These are phyloP conservation scores for Kryphioiulus occultus DNA, from an alignment of 2,888 invertebrate genomes.

Conservation along the genomic window DNA sequence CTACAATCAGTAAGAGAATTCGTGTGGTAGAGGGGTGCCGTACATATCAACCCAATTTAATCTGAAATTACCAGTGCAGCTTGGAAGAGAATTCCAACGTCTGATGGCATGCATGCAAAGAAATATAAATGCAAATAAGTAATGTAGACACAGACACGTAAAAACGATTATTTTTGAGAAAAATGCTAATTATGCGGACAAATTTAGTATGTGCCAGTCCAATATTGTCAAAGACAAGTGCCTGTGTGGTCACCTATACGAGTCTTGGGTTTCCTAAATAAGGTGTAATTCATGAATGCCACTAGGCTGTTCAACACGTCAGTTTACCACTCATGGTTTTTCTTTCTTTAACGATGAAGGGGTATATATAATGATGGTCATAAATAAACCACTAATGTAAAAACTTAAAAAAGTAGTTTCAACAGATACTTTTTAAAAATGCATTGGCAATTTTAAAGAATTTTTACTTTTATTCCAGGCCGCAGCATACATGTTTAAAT, in stretches of 20 bases:
- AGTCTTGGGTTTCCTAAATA: not conserved
- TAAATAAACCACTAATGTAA: not conserved
- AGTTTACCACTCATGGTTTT: not conserved
- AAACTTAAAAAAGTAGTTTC: not conserved
- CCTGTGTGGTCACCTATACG: not conserved
- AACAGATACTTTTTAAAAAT: not conserved
- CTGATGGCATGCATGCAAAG: too few relatives aligned
- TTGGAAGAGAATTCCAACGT: too few relatives aligned
- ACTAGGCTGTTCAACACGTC: not conserved
- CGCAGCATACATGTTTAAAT: slow-evolving; percentile 46
- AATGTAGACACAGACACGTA: too few relatives aligned
- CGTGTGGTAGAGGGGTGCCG: too few relatives aligned
- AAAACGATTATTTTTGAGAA: too few relatives aligned
- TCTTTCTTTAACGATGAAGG: not conserved
- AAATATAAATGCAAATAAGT: too few relatives aligned
- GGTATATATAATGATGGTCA: not conserved
- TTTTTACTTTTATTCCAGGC: slow-evolving; percentile 14
- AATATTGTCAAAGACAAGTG: not conserved
- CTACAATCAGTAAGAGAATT: too few relatives aligned
- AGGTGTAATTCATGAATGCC: not conserved
- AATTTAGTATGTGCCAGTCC: too few relatives aligned
- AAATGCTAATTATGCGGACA: too few relatives aligned
- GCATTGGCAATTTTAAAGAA: not conserved
- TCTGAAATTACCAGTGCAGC: too few relatives aligned
- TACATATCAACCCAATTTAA: too few relatives aligned